These are phyloP conservation scores for Noctua janthe DNA, from an alignment of 2,888 invertebrate genomes.

Conservation along the genomic window DNA sequence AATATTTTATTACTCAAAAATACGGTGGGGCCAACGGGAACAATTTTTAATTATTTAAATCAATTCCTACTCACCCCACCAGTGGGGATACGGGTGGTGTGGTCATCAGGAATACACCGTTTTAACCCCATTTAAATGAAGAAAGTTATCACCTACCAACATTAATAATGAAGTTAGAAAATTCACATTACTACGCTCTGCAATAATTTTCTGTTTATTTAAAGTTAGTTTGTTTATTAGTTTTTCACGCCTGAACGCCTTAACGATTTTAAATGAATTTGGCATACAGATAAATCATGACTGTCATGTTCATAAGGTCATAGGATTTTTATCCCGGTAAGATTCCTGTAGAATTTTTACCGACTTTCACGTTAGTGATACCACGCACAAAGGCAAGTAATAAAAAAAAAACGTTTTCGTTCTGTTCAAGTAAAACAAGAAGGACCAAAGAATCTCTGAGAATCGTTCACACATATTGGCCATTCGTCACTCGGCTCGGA, in stretches of 20 bases:
- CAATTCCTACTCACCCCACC: no score
- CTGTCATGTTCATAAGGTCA: background rate
- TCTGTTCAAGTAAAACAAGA: conserved; percentile 30
- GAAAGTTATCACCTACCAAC: background rate
- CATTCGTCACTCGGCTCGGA: conserved; percentile 50
- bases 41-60: no score
- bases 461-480: conserved; percentile 59
- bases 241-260: background rate
- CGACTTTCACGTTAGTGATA: background rate
- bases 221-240: background rate
- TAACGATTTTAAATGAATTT: background rate
- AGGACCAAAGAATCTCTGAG: conserved; percentile 23
- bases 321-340: background rate
- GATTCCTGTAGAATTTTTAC: no score
- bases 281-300: background rate
- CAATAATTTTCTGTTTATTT: background rate
- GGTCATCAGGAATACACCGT: no score
- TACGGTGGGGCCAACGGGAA: no score
- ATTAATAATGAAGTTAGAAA: conserved; percentile 9
- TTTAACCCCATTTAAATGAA: conserved; percentile 12
- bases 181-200: background rate
- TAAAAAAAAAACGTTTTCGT: conserved; percentile 14
- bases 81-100: no score
- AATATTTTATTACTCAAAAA: no score
- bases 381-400: background rate